Evolutionary conservation across 2,797 vertebrate species (phyloP).

Genomic region (Malurus splendens): DNA sequence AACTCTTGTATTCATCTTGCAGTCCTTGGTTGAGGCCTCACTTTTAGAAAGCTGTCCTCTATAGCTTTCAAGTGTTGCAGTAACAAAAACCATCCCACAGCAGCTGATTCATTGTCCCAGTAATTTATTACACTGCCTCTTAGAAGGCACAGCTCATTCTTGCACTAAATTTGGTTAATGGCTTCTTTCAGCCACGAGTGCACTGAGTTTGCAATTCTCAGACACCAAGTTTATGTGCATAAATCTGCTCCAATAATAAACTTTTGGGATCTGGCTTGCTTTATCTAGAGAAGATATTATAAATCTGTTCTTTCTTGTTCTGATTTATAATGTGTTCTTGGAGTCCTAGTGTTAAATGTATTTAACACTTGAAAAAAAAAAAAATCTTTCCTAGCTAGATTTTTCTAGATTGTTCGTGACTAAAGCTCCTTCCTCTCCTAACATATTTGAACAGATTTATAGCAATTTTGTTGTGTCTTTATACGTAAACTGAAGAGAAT

Average conservation of each 20-base stretch:
- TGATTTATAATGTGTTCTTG: background rate
- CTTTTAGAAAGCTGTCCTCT: background rate
- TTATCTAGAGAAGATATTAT: background rate
- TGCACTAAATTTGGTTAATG: background rate
- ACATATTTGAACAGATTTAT: background rate
- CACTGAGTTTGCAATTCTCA: background rate
- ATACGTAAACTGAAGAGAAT: background rate
- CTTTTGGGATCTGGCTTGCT: background rate
- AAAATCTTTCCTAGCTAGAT: background rate
- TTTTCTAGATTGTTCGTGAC: background rate
- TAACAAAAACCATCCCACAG: background rate
- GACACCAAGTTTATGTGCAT: fast-evolving
- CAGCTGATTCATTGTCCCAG: background rate
- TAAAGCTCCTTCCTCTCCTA: background rate
- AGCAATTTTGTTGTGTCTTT: background rate
- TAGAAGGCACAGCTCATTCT: background rate
- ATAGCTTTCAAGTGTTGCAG: background rate
- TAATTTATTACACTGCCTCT: background rate
- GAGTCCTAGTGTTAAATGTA: background rate
- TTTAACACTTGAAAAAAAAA: background rate
- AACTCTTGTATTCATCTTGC: background rate
- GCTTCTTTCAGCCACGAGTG: background rate
- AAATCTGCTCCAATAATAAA: background rate
- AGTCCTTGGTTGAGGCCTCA: background rate
- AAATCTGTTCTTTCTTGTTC: background rate